Evolutionary conservation across 2,888 invertebrate species (phyloP).

Genomic region (Trissolcus brochymenae): DNA sequence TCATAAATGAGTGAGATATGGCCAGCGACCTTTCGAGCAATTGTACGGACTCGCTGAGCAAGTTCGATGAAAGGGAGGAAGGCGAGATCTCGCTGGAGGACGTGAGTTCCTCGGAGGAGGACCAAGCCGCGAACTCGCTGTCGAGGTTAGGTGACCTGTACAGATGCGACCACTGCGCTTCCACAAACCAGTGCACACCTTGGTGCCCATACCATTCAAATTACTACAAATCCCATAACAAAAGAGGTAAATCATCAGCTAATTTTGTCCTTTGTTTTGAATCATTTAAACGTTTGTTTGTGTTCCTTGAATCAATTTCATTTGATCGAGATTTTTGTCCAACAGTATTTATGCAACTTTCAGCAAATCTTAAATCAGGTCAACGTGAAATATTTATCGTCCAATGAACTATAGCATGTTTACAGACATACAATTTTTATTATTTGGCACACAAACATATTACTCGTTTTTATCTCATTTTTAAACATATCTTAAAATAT

Average conservation of each 20-base stretch:
- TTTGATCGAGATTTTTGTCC: not conserved
- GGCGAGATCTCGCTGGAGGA: slow-evolving; percentile 75
- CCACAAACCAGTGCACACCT: slow-evolving; percentile 62
- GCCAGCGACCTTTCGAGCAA: slow-evolving; percentile 73
- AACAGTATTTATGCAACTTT: not conserved
- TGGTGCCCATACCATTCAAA: slow-evolving; percentile 62
- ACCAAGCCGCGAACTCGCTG: slow-evolving; percentile 58
- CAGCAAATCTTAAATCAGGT: no score
- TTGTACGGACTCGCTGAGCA: slow-evolving; percentile 67
- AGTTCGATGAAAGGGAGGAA: slow-evolving; percentile 71
- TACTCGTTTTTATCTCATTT: no score
- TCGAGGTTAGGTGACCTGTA: not conserved
- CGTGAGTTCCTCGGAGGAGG: slow-evolving; percentile 74
- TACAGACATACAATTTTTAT: no score
- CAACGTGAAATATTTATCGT: no score
- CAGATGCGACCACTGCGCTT: slow-evolving; percentile 62
- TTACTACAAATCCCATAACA: slow-evolving; percentile 2
- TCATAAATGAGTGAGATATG: slow-evolving; percentile 59
- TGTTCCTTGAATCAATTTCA: not conserved
- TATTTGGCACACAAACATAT: no score
- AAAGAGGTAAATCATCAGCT: slow-evolving; percentile 20
- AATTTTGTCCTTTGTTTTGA: not conserved
- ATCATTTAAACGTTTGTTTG: not conserved
- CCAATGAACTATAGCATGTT: no score
- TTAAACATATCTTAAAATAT: no score